Evolutionary conservation across 2,888 invertebrate species (phyloP), one percentile per base, ranked within the genome.

Genomic region (Rosalia funebris): DNA sequence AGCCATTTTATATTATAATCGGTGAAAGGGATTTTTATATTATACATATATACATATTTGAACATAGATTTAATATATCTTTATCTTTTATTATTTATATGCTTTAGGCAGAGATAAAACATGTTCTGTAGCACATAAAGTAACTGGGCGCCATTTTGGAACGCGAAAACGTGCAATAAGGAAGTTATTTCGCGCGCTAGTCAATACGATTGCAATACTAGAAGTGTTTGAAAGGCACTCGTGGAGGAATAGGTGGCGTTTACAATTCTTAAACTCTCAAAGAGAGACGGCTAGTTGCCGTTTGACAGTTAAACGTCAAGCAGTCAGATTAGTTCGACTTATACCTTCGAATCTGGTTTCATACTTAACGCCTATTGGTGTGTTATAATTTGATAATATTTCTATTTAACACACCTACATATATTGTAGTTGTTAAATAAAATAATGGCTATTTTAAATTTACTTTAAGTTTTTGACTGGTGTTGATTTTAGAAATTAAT

Each of bases 1-100:
- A 72, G 68, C 65, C 72, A 71, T 71, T 71, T 73, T 73, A 69
- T 71, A 70, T 71, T 66, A 63, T 72, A 69, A 68, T 70, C 70
- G 77, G 75, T 77, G 75, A 74, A 72, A 69, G 77, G 77, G 75
- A 72, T 68, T 71, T 71, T 70, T 53, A 67, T 68, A 65, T 63
- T 68, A 64, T 63, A 56, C 60, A 62, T 59, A 62, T 52, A 55
- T 62, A 64, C 59, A 60, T 62, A 62, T 65, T 70, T 63, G 66
- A 60, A 67, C 62, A 69, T 67, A 68, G 65, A 69, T 61, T 25
- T 61, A 61, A 65, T 65, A 70, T 66, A 68, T 64, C 66, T 68
- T 68, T 71, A 67, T 69, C 63, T 70, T 71, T 65, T 58, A 65
- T 71, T 62, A 69, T 67, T 68, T 66, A 55, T 59, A 68, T 65